A percentile compares a stretch with the other conserved stretches of the same genome.
Conservation (phyloP, 1,140 invertebrate species). For the Formica selysi region DNA sequence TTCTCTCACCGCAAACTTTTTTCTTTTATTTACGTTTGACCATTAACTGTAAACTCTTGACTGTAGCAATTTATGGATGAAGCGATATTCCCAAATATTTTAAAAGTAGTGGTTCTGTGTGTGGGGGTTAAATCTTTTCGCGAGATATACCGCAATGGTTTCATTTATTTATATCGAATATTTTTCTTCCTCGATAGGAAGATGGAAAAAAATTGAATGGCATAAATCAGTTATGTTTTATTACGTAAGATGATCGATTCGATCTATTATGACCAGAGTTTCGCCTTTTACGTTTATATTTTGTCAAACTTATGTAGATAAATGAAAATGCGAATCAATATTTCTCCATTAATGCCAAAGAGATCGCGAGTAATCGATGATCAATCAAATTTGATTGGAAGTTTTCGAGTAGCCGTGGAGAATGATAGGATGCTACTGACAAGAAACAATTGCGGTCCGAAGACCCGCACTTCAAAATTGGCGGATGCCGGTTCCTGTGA, state of each 20-base stretch:
- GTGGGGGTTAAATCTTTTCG: background rate
- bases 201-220: background rate
- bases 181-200: background rate
- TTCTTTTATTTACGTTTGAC: conserved; percentile 30
- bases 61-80: background rate
- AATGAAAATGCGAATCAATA: background rate
- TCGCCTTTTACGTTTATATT: background rate
- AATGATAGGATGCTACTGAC: background rate
- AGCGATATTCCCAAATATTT: background rate
- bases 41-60: conserved; percentile 9
- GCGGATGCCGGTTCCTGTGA: conserved; percentile 50
- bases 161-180: conserved; percentile 27
- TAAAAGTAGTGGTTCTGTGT: background rate
- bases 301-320: background rate
- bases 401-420: conserved; percentile 20
- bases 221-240: background rate
- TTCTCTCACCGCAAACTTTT: conserved; percentile 37
- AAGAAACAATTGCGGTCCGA: conserved; percentile 67
- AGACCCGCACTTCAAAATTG: conserved; percentile 43
- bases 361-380: conserved; percentile 30
- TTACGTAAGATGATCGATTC: background rate
- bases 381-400: conserved; percentile 49
- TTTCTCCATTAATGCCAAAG: background rate
- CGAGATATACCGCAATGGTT: background rate
- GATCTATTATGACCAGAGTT: background rate